Conservation (phyloP, 1,140 invertebrate species). For the Thrips palmi region DNA sequence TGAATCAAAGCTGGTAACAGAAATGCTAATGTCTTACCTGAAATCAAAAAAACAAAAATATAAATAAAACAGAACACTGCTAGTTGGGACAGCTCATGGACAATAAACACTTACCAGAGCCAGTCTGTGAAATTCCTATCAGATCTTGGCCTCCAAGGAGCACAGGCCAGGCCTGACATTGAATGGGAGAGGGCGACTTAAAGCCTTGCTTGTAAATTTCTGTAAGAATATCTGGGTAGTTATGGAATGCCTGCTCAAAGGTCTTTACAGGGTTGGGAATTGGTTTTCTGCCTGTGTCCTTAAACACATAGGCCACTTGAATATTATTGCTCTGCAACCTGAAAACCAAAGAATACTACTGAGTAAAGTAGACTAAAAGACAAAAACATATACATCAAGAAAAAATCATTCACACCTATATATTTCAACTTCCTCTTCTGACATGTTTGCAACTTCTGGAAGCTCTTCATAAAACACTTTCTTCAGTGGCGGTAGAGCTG, state of each 20-base stretch:
- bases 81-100: background rate
- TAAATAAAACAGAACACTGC: background rate
- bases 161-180: conserved; percentile 77
- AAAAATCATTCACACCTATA: conserved; percentile 24
- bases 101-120: conserved; percentile 48
- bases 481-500: conserved; percentile 38
- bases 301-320: conserved; percentile 30
- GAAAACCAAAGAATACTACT: background rate
- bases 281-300: conserved; percentile 22
- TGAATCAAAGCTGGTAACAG: conserved; percentile 78
- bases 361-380: background rate
- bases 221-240: conserved; percentile 63
- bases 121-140: conserved; percentile 87
- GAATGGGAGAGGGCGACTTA: conserved; percentile 72
- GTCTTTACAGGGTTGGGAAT: conserved; percentile 69
- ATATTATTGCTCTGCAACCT: conserved; percentile 51
- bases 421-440: conserved; percentile 33
- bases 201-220: conserved; percentile 74
- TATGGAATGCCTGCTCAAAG: conserved; percentile 66
- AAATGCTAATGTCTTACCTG: conserved; percentile 76
- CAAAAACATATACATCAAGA: background rate
- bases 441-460: conserved; percentile 43
- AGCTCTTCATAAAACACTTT: conserved; percentile 79
- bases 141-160: conserved; percentile 67
- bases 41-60: conserved; percentile 14